These are phyloP conservation scores for Nemapogon koenigi DNA, from an alignment of 2,888 invertebrate species.

Conservation along the genomic window DNA sequence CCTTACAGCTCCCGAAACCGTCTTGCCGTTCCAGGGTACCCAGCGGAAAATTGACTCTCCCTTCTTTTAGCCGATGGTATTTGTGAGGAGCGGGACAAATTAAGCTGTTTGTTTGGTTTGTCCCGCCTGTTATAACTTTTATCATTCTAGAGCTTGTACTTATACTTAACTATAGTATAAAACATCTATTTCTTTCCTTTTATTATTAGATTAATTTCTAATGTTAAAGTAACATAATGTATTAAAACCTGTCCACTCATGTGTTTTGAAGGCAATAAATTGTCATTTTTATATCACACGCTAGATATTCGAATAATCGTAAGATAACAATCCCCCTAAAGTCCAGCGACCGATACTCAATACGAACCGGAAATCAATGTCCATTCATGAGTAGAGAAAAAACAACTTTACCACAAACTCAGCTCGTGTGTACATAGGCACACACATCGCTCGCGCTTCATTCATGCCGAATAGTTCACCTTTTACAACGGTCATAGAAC, in stretches of 20 bases:
- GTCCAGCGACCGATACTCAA: constrained; percentile 36
- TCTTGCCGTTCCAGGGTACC: no score
- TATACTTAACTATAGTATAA: no score
- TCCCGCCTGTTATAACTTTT: no score
- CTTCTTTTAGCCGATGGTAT: no score
- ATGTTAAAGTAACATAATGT: constrained; percentile 6
- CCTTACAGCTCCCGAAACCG: no score
- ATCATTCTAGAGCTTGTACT: no score
- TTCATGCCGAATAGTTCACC: constrained; percentile 49
- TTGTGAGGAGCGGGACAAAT: no score
- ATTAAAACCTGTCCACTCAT: constrained; percentile 2
- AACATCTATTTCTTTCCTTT: no score
- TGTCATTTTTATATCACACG: constrained; percentile 51
- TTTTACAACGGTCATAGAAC: constrained; percentile 41
- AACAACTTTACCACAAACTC: constrained; percentile 34
- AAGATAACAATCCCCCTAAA: constrained; percentile 62
- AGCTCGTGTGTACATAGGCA: constrained; percentile 25
- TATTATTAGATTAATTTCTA: no score
- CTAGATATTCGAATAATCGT: constrained; percentile 30
- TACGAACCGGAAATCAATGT: constrained; percentile 56
- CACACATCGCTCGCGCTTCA: constrained; percentile 39
- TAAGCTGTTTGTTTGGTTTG: no score
- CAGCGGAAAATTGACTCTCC: no score
- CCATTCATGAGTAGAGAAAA: constrained; percentile 57
- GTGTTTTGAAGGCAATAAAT: constrained; percentile 37